Evolutionary conservation across 92 coral and sea anemone genomes (phyloP).

Genomic region (Pocillopora grandis): DNA sequence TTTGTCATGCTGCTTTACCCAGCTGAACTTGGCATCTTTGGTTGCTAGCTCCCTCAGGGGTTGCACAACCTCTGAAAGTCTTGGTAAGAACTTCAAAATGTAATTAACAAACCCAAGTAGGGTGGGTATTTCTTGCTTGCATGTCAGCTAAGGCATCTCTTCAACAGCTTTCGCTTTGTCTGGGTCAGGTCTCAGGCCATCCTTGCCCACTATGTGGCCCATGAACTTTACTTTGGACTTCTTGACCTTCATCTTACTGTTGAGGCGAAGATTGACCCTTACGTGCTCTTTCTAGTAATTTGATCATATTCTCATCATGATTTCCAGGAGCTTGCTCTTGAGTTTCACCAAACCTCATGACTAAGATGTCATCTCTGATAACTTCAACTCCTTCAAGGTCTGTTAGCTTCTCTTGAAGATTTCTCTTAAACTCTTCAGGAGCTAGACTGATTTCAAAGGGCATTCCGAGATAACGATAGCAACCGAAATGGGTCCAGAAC

Average conservation of each 20-base stretch:
- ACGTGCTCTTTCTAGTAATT: slow-evolving; percentile 26
- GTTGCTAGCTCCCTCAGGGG: slow-evolving; percentile 41
- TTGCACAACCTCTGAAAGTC: slow-evolving; percentile 48
- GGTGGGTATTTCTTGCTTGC: slow-evolving; percentile 33
- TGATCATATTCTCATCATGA: slow-evolving; percentile 34
- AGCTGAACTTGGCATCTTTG: slow-evolving; percentile 42
- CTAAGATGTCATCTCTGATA: slow-evolving; percentile 56
- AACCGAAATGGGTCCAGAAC: slow-evolving; percentile 54
- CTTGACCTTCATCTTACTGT: slow-evolving; percentile 27
- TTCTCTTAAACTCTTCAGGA: slow-evolving; percentile 53
- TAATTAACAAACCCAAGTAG: slow-evolving; percentile 5
- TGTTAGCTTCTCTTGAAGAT: slow-evolving; percentile 41
- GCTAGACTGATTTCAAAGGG: slow-evolving; percentile 63
- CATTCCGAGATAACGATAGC: slow-evolving; percentile 49
- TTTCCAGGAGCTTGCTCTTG: slow-evolving; percentile 19
- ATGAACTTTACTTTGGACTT: slow-evolving; percentile 33
- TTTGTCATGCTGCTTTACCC: slow-evolving; percentile 51
- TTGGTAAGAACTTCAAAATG: slow-evolving; percentile 16
- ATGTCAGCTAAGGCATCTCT: slow-evolving; percentile 39
- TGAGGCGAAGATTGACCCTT: slow-evolving; percentile 19
- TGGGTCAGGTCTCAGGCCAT: slow-evolving; percentile 52
- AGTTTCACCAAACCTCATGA: slow-evolving; percentile 55
- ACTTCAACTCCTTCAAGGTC: slow-evolving; percentile 48
- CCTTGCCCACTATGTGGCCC: slow-evolving; percentile 35
- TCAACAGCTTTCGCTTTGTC: slow-evolving; percentile 44